phyloP scores from a whole-genome alignment of 2,113 vertebrate genomes.

The Petrocephalus microphthalmus region DNA sequence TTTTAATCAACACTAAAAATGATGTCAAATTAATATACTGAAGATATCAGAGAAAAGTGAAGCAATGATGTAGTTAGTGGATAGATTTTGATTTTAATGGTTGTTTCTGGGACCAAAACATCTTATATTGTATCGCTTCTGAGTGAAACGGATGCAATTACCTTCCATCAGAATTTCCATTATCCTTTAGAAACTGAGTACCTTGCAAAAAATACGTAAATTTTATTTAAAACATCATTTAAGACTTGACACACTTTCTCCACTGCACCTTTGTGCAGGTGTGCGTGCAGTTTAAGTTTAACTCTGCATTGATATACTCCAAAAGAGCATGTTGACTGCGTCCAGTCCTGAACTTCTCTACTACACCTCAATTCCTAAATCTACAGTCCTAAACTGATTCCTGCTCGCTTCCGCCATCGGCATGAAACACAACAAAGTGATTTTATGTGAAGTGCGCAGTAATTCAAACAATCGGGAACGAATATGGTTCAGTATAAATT shows the following conservation, averaged over 20 bases:
- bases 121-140: not conserved
- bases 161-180: not conserved
- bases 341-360: not conserved
- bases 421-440: not conserved
- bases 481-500: no score
- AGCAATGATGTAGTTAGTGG: not conserved
- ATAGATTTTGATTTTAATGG: not conserved
- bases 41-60: not conserved
- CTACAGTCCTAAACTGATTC: no score
- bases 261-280: not conserved
- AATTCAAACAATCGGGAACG: not conserved
- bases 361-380: not conserved
- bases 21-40: not conserved
- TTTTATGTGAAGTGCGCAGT: not conserved
- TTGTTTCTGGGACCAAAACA: not conserved
- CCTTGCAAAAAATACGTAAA: not conserved
- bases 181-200: not conserved
- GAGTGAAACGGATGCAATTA: no score
- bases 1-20: conserved; percentile 10
- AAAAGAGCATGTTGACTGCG: not conserved
- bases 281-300: not conserved
- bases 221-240: not conserved
- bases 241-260: no score
- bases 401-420: not conserved
- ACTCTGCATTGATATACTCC: not conserved